These are phyloP conservation scores for Musca domestica DNA, from an alignment of 1,140 invertebrate genomes.

Conservation along the genomic window DNA sequence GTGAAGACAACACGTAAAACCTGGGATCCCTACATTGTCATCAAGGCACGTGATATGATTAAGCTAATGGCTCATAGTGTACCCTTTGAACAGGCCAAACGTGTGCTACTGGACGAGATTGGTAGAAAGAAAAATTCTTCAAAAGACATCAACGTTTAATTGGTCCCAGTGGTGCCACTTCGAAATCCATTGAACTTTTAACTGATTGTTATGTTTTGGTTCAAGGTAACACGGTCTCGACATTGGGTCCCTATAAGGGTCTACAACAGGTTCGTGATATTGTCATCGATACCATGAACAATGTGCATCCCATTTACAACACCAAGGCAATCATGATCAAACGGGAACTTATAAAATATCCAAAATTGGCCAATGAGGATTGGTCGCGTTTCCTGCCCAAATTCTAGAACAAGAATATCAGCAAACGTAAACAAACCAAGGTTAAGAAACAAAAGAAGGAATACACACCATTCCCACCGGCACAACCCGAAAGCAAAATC, in stretches of 20 bases:
- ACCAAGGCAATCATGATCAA: constrained; percentile 71
- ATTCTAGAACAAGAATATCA: constrained; percentile 89
- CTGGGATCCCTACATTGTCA: constrained; percentile 97
- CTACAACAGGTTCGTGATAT: constrained; percentile 89
- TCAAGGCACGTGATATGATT: constrained; percentile 96
- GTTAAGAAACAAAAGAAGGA: constrained; percentile 82
- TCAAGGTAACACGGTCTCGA: constrained; percentile 95
- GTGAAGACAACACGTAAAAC: constrained; percentile 96
- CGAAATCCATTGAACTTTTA: too few species aligned
- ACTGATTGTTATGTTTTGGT: constrained; percentile 56
- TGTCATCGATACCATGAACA: constrained; percentile 97
- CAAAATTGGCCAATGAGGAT: constrained; percentile 53
- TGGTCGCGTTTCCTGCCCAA: constrained; percentile 98
- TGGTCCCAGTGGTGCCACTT: constrained; percentile 71
- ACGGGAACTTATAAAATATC: too few species aligned
- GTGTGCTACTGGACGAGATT: constrained; percentile 86
- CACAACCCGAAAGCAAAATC: constrained; percentile 88
- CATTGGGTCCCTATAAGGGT: constrained; percentile 92
- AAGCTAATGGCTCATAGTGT: constrained; percentile 94
- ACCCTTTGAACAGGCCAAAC: constrained; percentile 90
- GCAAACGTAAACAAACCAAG: constrained; percentile 80
- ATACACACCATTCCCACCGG: constrained; percentile 97
- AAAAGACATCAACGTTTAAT: constrained; percentile 93
- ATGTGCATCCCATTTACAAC: constrained; percentile 98
- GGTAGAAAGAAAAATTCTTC: constrained; percentile 92